Base-by-base conservation (phyloP, 2,113 vertebrate species). In the Rhabdomys dilectus region DNA sequence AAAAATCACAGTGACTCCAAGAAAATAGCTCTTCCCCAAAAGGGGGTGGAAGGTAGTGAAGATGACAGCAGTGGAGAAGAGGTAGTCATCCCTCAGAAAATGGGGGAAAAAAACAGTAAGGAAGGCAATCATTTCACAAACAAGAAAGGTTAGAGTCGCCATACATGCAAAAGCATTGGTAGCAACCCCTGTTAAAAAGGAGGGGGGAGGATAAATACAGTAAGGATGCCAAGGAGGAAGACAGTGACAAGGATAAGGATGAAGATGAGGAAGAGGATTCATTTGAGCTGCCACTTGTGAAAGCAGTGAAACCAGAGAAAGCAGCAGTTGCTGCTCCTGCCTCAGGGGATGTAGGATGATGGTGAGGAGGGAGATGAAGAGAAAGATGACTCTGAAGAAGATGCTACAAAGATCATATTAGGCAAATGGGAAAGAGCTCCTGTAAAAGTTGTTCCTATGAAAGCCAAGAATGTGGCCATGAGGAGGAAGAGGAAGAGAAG, bases 381-480 rank as follows among this genome's bases (percentile, higher is more conserved):
- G 0, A 93, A 97, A 13, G 91, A 95, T 29, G 93, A 34, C 12
- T 9, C 99, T n/a, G 99, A 99, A 81, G 98, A 99, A 56, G 99
- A 99, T 95, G 97, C 98, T 66, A 99, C 99, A 99, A 99, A 99
- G 75, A 99, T 98, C 2, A 95, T 99, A 9, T 58, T 10, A 36
- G 24, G n/a, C 24, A 42, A 84, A 42, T 60, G 58, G 5, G 58
- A 85, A 39, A 42, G 29, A 29, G 58, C n/a, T 29, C 24, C n/a
- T 42, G 58, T 11, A 29, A 62, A 62, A 60, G 21, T 16, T 60
- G 80, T 60, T 84, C n/a, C 81, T 29, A 10, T 62, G 56, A 84
- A 82, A 64, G 58, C n/a, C n/a, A 29, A 17, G 58, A 45, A 58
- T 39, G 22, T 60, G 36, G 26, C 56, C 36, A 29, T n/a, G 80